These are phyloP conservation scores for Drosophila algonquin DNA, from an alignment of 2,888 invertebrate genomes.

Conservation along the genomic window DNA sequence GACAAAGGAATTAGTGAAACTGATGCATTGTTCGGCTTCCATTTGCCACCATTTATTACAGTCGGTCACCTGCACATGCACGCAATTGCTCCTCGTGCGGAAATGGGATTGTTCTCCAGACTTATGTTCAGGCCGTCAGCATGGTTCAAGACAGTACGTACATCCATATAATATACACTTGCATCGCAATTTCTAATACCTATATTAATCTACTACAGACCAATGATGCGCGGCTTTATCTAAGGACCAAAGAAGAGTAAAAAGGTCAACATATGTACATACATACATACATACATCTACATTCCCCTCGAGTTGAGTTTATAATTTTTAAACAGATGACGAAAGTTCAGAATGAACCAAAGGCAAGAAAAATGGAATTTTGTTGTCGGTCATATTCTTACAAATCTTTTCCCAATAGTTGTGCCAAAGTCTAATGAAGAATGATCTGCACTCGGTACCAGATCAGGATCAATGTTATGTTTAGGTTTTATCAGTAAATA, in stretches of 20 bases:
- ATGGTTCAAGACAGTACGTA: constrained; percentile 93
- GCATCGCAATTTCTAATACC: background rate
- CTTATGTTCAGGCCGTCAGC: constrained; percentile 89
- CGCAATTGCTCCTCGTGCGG: constrained; percentile 90
- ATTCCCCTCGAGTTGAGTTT: background rate
- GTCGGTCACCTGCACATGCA: constrained; percentile 93
- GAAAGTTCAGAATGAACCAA: too few species aligned
- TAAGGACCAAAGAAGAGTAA: constrained; percentile 4
- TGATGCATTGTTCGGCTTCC: constrained; percentile 90
- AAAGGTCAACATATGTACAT: background rate
- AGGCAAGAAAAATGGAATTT: too few species aligned
- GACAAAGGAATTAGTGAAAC: constrained; percentile 84
- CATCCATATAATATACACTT: background rate
- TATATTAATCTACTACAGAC: constrained; percentile 30
- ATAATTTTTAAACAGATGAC: too few species aligned
- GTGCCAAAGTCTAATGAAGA: too few species aligned
- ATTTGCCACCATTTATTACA: constrained; percentile 95
- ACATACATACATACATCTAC: background rate
- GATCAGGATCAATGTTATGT: too few species aligned
- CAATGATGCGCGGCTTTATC: constrained; percentile 42
- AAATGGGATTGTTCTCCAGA: constrained; percentile 88
- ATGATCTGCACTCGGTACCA: too few species aligned
- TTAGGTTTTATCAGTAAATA: too few species aligned
- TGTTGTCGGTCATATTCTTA: too few species aligned
- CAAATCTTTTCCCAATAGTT: too few species aligned